Evolutionary conservation across 1,140 invertebrate species (phyloP).

Genomic region (Venturia canescens): DNA sequence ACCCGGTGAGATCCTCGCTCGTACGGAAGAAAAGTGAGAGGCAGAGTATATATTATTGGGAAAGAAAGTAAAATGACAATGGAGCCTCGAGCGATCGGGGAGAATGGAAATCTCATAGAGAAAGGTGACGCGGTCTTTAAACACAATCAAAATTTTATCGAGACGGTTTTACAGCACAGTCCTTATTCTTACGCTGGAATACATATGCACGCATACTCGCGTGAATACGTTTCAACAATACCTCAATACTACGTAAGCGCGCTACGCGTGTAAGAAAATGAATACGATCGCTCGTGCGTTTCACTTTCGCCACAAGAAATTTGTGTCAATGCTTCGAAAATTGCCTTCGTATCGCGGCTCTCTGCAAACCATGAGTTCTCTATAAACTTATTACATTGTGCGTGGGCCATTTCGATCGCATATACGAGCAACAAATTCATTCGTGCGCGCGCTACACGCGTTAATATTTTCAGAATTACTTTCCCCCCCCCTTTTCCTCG

Average conservation of each 20-base stretch:
- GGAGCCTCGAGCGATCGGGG: background rate
- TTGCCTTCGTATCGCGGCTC: background rate
- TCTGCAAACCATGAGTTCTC: background rate
- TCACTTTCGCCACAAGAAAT: constrained; percentile 44
- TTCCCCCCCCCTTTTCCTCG: no score
- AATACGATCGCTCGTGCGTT: constrained; percentile 16
- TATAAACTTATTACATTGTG: background rate
- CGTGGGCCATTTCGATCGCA: background rate
- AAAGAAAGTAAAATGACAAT: constrained; percentile 21
- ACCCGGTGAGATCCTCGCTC: constrained; percentile 28
- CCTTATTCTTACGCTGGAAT: background rate
- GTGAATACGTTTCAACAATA: no score
- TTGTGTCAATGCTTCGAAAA: constrained; percentile 36
- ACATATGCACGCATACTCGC: background rate
- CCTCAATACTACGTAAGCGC: no score
- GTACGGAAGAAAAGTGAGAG: background rate
- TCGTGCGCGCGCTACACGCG: no score
- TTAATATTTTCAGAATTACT: no score
- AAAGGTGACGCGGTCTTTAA: constrained; percentile 31
- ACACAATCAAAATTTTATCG: constrained; percentile 42
- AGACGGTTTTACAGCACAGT: background rate
- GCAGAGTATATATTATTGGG: background rate
- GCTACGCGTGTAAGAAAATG: background rate
- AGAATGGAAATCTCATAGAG: constrained; percentile 34
- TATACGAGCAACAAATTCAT: no score